Evolutionary conservation across 1,140 invertebrate genomes (phyloP).

Genomic region (Zaprionus nigranus): DNA sequence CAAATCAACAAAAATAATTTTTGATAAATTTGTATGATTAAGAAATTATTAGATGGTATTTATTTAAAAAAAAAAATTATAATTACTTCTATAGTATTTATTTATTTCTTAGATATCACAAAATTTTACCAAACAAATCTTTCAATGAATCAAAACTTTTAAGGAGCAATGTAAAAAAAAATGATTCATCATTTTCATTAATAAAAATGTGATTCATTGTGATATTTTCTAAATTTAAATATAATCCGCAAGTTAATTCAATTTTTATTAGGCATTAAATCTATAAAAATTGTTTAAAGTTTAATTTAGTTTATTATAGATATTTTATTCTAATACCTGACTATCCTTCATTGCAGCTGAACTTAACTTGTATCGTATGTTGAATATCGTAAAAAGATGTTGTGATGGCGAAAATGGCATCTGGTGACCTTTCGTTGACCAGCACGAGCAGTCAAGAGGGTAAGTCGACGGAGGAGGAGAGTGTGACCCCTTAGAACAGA

Average conservation of each 20-base stretch:
- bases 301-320: neutral
- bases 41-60: too few relatives aligned
- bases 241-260: too few relatives aligned
- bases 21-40: too few relatives aligned
- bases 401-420: slow-evolving; percentile 84
- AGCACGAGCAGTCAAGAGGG: slow-evolving; percentile 84
- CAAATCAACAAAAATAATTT: too few relatives aligned
- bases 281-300: neutral
- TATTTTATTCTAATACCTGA: neutral
- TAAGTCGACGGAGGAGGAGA: slow-evolving; percentile 38
- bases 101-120: too few relatives aligned
- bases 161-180: neutral
- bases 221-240: neutral
- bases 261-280: neutral
- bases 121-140: too few relatives aligned
- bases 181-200: neutral
- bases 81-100: too few relatives aligned
- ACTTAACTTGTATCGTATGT: slow-evolving; percentile 29
- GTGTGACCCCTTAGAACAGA: neutral
- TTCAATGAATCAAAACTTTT: neutral
- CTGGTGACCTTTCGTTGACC: slow-evolving; percentile 84
- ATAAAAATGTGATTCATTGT: neutral
- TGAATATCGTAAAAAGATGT: slow-evolving; percentile 55
- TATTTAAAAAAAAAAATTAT: too few relatives aligned
- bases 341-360: slow-evolving; percentile 7